Percentiles rank a stretch among this genome's conserved stretches.
phyloP scores from a whole-genome alignment of 2,888 invertebrate genomes.

The Limnephilus lunatus region DNA sequence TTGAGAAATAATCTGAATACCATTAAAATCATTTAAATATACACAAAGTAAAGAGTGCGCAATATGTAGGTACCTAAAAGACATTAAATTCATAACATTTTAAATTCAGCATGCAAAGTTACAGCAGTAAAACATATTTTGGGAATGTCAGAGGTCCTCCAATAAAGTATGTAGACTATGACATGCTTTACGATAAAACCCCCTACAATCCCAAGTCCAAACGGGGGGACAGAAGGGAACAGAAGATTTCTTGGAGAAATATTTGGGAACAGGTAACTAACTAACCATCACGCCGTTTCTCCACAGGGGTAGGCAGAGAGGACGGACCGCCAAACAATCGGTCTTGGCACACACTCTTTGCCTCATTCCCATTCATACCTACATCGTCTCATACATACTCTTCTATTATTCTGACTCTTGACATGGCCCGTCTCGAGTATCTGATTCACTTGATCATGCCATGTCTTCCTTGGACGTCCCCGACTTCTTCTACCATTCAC shows the following conservation, averaged over 20 bases:
- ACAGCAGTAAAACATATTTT: slow-evolving; percentile 34
- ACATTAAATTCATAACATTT: background rate
- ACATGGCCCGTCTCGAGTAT: too few relatives aligned
- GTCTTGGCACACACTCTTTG: too few relatives aligned
- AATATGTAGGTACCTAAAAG: background rate
- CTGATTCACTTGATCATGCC: too few relatives aligned
- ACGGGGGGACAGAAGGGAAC: slow-evolving; percentile 73
- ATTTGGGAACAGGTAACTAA: slow-evolving; percentile 73
- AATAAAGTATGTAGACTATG: slow-evolving; percentile 68
- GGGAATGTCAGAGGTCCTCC: background rate
- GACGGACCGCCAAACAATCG: too few relatives aligned
- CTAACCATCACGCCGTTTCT: too few relatives aligned
- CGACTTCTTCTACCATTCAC: too few relatives aligned
- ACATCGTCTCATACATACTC: too few relatives aligned
- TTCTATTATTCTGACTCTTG: too few relatives aligned
- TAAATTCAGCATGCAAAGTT: slow-evolving; percentile 19
- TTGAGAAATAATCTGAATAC: background rate
- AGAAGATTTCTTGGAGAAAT: slow-evolving; percentile 72
- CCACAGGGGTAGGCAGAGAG: too few relatives aligned
- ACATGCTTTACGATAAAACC: slow-evolving; percentile 75
- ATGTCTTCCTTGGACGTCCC: too few relatives aligned
- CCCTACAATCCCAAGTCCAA: slow-evolving; percentile 74
- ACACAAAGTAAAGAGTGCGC: background rate
- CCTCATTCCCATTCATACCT: too few relatives aligned
- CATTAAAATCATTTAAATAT: background rate